phyloP scores from a whole-genome alignment of 2,113 vertebrate genomes.

The Phaetusa simplex region DNA sequence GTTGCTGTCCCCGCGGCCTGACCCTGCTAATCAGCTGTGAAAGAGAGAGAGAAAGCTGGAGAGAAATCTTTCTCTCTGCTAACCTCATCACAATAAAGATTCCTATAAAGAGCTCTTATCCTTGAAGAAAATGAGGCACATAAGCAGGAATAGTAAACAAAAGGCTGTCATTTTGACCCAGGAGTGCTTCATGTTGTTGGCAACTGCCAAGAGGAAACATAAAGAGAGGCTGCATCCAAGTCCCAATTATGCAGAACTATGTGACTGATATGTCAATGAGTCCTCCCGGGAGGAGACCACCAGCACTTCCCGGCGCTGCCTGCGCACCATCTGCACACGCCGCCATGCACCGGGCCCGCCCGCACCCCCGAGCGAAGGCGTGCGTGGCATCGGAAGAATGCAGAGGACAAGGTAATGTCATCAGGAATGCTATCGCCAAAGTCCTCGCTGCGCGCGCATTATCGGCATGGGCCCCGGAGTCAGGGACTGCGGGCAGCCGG shows the following conservation, averaged over 20 bases:
- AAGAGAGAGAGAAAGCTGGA: constrained; percentile 47
- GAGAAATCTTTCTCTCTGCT: constrained; percentile 52
- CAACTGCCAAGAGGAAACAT: constrained; percentile 64
- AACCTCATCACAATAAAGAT: constrained; percentile 63
- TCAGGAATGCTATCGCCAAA: constrained; percentile 1
- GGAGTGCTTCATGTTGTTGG: constrained; percentile 60
- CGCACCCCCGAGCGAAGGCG: constrained; percentile 18
- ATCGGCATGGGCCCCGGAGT: constrained; percentile 52
- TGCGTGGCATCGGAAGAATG: constrained; percentile 57
- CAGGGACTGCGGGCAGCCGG: constrained; percentile 74
- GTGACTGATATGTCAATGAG: constrained; percentile 56
- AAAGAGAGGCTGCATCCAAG: constrained; percentile 61
- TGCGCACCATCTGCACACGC: background rate
- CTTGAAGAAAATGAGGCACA: constrained; percentile 66
- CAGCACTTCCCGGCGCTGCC: constrained; percentile 13
- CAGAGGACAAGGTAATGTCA: constrained; percentile 74
- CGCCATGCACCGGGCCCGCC: background rate
- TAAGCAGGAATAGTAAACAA: constrained; percentile 66
- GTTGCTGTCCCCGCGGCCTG: background rate
- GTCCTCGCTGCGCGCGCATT: constrained; percentile 10
- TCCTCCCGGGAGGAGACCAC: constrained; percentile 71
- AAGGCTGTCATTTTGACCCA: constrained; percentile 64
- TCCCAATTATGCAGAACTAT: constrained; percentile 53
- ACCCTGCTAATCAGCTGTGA: constrained; percentile 56
- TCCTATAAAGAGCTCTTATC: constrained; percentile 67